These are phyloP conservation scores for Limonius californicus DNA, from an alignment of 1,140 invertebrate genomes.

Conservation along the genomic window DNA sequence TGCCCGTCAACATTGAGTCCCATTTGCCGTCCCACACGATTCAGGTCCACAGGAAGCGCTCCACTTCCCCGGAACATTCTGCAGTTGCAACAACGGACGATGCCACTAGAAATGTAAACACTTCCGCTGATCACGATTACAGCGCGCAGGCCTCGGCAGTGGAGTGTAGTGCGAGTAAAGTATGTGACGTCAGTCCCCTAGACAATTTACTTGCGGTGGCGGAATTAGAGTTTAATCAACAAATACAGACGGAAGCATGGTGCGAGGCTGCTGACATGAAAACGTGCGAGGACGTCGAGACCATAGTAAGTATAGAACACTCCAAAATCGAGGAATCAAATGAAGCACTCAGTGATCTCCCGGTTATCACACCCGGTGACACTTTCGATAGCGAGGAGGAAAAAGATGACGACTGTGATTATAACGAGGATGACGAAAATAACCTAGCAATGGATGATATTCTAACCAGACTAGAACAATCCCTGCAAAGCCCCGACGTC, in stretches of 20 bases:
- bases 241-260: conserved; percentile 44
- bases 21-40: conserved; percentile 57
- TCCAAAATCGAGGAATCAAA: conserved; percentile 10
- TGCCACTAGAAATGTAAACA: conserved; percentile 3
- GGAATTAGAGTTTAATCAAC: conserved; percentile 54
- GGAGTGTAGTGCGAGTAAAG: conserved; percentile 33
- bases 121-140: conserved; percentile 3
- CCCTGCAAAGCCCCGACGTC: conserved; percentile 52
- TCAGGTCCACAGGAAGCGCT: conserved; percentile 47
- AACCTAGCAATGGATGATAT: conserved; percentile 57
- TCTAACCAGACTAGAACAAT: conserved; percentile 54
- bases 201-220: conserved; percentile 57
- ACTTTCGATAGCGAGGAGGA: conserved; percentile 15
- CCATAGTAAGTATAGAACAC: background rate
- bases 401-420: conserved; percentile 47
- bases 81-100: conserved; percentile 46
- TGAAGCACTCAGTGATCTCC: background rate
- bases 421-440: conserved; percentile 58
- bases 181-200: conserved; percentile 48
- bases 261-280: conserved; percentile 21
- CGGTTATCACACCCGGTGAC: conserved; percentile 15
- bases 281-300: background rate
- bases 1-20: conserved; percentile 53
- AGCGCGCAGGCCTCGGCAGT: conserved; percentile 20
- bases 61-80: conserved; percentile 41